phyloP scores from a whole-genome alignment of 2,888 invertebrate species.

The Meghimatium bilineatum region DNA sequence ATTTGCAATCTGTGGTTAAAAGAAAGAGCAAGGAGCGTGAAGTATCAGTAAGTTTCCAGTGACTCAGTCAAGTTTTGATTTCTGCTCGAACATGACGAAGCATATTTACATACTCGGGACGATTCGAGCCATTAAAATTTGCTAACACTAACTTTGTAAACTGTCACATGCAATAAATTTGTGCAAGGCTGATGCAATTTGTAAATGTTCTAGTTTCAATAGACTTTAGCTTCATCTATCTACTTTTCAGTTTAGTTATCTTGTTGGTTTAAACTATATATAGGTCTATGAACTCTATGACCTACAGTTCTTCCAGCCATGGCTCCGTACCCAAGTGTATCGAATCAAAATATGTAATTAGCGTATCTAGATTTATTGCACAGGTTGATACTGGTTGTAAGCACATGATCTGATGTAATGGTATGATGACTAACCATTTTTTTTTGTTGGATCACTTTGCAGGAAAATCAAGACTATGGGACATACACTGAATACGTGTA shows the following conservation, averaged over 20 bases:
- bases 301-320: background rate
- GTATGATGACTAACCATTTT: background rate
- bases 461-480: constrained; percentile 27
- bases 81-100: background rate
- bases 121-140: background rate
- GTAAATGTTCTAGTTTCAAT: background rate
- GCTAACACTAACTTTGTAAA: background rate
- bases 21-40: too few species aligned
- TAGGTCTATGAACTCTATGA: too few species aligned
- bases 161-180: too few species aligned
- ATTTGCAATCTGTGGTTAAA: too few species aligned
- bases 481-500: constrained; percentile 13
- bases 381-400: too few species aligned
- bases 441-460: background rate
- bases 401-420: background rate
- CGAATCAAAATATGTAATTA: background rate
- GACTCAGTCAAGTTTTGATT: too few species aligned
- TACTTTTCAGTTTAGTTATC: too few species aligned
- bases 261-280: too few species aligned
- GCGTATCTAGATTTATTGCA: background rate
- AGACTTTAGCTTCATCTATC: too few species aligned
- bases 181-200: too few species aligned
- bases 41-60: too few species aligned
- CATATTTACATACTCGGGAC: background rate
- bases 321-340: background rate